Percentiles rank a stretch among this genome's conserved stretches.
These are phyloP conservation scores for Choloepus hoffmanni DNA, from an alignment of 2,113 vertebrate genomes.

Conservation along the genomic window DNA sequence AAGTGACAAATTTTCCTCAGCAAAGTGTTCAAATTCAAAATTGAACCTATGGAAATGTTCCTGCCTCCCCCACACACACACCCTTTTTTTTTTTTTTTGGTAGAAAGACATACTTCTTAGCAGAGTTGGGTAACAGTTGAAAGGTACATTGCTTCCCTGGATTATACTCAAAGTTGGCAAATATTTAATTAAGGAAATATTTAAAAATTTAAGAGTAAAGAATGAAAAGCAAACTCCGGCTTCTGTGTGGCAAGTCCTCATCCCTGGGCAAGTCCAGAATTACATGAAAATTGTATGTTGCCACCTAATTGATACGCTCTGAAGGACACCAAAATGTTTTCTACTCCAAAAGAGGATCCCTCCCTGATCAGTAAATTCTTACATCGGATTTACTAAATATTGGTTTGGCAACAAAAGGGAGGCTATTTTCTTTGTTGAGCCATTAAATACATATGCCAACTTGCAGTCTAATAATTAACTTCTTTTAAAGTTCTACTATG, in stretches of 20 bases:
- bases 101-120: not conserved
- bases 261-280: not conserved
- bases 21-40: conserved; percentile 7
- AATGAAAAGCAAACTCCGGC: not conserved
- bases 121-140: not conserved
- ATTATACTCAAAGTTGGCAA: not conserved
- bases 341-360: not conserved
- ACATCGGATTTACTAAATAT: not conserved
- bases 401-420: not conserved
- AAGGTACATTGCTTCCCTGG: not conserved
- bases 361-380: not conserved
- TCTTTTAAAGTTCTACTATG: not conserved
- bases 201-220: conserved; percentile 1
- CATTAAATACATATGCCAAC: not conserved
- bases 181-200: not conserved
- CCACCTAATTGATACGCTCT: not conserved
- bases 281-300: not conserved
- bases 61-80: accelerated
- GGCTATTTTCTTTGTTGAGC: not conserved
- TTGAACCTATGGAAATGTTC: not conserved
- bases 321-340: not conserved
- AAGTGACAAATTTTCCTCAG: not conserved
- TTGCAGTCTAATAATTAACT: not conserved
- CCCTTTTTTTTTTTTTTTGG: not conserved
- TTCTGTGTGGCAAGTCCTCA: not conserved